phyloP scores from a whole-genome alignment of 2,113 vertebrate genomes.

The Sceloporus undulatus region DNA sequence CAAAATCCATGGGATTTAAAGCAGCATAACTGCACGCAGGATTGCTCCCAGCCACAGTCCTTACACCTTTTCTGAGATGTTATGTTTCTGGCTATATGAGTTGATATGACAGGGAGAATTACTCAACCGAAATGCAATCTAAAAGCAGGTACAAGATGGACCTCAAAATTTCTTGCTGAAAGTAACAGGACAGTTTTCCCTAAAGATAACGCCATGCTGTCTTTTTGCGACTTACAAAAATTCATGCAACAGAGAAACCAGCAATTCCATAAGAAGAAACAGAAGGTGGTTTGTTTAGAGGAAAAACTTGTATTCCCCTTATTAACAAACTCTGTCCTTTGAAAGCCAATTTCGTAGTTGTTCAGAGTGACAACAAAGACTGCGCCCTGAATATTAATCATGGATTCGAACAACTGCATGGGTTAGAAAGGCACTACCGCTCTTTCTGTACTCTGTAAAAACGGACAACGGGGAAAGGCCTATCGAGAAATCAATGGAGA shows the following conservation, averaged over 20 bases:
- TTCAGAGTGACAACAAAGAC: slow-evolving; percentile 36
- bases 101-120: not conserved
- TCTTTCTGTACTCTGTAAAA: slow-evolving; percentile 36
- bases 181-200: slow-evolving; percentile 43
- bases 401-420: slow-evolving; percentile 35
- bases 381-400: not conserved
- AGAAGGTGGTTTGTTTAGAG: slow-evolving; percentile 26
- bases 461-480: slow-evolving; percentile 37
- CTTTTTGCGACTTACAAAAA: slow-evolving; percentile 59
- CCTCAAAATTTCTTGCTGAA: slow-evolving; percentile 33
- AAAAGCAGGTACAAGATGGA: slow-evolving; percentile 40
- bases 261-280: slow-evolving; percentile 22
- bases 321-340: slow-evolving; percentile 41
- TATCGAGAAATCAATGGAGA: slow-evolving; percentile 52
- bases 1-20: not conserved
- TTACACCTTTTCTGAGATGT: slow-evolving; percentile 1
- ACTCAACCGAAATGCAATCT: not conserved
- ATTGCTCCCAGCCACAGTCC: not conserved
- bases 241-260: slow-evolving; percentile 72
- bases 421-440: slow-evolving; percentile 18
- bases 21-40: not conserved
- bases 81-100: too few species aligned
- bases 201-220: slow-evolving; percentile 61
- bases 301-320: not conserved
- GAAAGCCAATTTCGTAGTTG: slow-evolving; percentile 29